Base-by-base conservation (phyloP, 2,797 vertebrate genomes). In the Coregonus suidteri region DNA sequence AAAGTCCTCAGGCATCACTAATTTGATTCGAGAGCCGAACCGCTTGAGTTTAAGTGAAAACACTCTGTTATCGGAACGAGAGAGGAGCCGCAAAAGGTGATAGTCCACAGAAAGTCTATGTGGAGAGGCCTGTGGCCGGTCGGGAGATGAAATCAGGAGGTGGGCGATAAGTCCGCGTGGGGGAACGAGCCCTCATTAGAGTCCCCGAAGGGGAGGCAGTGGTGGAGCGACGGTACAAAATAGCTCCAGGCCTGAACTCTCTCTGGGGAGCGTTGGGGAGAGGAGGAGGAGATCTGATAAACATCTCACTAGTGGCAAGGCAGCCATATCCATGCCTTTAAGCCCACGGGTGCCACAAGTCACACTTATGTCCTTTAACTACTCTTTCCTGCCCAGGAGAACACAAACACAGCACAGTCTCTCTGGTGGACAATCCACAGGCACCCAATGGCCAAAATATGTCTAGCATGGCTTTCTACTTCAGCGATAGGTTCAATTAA, bases 101-200 rank as follows among this genome's bases (percentile, higher is more conserved):
- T 85, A 87, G 84, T 78, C 84, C 62, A 71, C 53, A 75, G 77
- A 85, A 76, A 82, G 81, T 69, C 72, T 84, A 86, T 88, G 82
- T 71, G 83, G 83, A 90, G 86, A 91, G 83, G 82, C 81, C 89
- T 69, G 77, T 88, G 89, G 89, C 82, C 68, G 75, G 91, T 86
- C 88, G 90, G 84, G 79, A 93, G 90, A 93, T 92, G 85, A 92
- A 94, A 94, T 93, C 90, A 88, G 86, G 82, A 70, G 81, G 89
- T 84, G 83, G 41, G 88, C 77, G 89, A 92, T 93, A 89, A 92
- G 90, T 47, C 41, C 9, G 90, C 88, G 79, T 82, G 87, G 89
- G 89, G 88, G 90, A 85, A 82, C 71, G 80, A 88, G 88, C 82
- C 88, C 90, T 91, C 84, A 92, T 95, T 93, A 93, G 86, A 89